Conservation (phyloP, 1,140 invertebrate genomes). For the Drosophila prosaltans region DNA sequence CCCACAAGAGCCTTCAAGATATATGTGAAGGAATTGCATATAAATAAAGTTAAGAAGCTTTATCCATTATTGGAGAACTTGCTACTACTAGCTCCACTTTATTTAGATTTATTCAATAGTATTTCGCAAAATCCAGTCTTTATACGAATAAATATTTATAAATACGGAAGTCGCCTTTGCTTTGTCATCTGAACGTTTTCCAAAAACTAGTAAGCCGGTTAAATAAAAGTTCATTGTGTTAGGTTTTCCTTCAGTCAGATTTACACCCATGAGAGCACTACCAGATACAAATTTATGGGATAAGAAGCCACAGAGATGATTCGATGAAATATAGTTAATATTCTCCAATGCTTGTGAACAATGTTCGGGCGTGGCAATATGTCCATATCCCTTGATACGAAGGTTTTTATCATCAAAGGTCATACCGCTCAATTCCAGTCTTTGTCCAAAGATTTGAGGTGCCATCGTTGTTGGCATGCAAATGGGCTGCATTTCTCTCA, state of each 20-base stretch:
- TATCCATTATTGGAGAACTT: neutral
- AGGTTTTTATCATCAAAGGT: neutral
- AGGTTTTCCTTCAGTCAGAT: conserved; percentile 13
- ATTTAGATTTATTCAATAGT: neutral
- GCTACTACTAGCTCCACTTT: neutral
- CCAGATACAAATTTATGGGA: conserved; percentile 12
- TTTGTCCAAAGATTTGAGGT: conserved; percentile 8
- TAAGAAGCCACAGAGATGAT: conserved; percentile 26
- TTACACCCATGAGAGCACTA: conserved; percentile 30
- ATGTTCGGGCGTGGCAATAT: conserved; percentile 16
- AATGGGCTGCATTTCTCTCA: conserved; percentile 20
- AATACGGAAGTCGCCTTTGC: neutral
- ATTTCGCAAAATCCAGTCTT: conserved; percentile 31
- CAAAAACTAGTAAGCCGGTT: conserved; percentile 17
- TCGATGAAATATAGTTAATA: neutral
- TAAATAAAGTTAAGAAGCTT: conserved; percentile 20
- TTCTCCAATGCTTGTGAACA: neutral
- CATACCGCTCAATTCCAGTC: conserved; percentile 26
- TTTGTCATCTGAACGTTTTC: neutral
- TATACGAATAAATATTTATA: conserved; percentile 27
- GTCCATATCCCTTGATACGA: conserved; percentile 10
- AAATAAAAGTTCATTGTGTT: conserved; percentile 7
- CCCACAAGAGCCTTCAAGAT: conserved; percentile 25
- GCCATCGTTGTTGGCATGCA: conserved; percentile 22
- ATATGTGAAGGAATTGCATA: conserved; percentile 24